Base-by-base conservation (phyloP, 2,113 vertebrate genomes). In the Oceanites oceanicus region DNA sequence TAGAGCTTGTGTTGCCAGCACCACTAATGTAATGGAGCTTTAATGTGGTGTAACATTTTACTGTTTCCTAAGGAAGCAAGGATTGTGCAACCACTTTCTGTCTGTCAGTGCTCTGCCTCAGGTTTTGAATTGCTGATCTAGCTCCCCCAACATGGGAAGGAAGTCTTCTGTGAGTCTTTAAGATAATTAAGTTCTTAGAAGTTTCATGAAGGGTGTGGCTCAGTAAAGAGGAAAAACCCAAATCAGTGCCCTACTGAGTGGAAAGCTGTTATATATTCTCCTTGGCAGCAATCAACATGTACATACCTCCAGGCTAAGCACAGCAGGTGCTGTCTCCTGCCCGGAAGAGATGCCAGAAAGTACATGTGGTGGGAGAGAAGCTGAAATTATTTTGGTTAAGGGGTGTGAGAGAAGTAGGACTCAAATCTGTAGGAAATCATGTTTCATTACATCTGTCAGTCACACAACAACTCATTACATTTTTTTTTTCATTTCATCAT, bases 251-350 rank as follows among this genome's bases (percentile, higher is more conserved):
- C 84, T 76, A 72, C 70, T 47, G 89, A 78, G 70, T 72, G 23
- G 44, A 78, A 92, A 89, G 49, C 80, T 95, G 87, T 85, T 84
- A 50, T 3, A 26, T 36, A 68, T 81, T 97, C 92, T 87, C 34
- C 40, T 92, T 91, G 84, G 61, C 87, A 89, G 84, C 52, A 78
- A 36, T 95, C 61, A 52, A 16, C 9, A 40, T 68, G 25, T 25
- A 65, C 44, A 3, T 72, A 65, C 27, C 88, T 92, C 22, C 36
- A 74, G 86, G 91, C 91, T 87, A 91, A 72, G 91, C 89, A 52
- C 74, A 85, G 93, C 70, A 85, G 73, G 70, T 61, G 21, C 58
- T 90, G 56, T 95, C 80, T 92, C 18, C 61, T 75, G 61, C 76
- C 73, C 80, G 56, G 73, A 84, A 63, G 72, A 75, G 56, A 87